Percentiles rank a stretch among this genome's conserved stretches.
Evolutionary conservation across 2,113 vertebrate species (phyloP).

Genomic region (Astatoreochromis straeleni): DNA sequence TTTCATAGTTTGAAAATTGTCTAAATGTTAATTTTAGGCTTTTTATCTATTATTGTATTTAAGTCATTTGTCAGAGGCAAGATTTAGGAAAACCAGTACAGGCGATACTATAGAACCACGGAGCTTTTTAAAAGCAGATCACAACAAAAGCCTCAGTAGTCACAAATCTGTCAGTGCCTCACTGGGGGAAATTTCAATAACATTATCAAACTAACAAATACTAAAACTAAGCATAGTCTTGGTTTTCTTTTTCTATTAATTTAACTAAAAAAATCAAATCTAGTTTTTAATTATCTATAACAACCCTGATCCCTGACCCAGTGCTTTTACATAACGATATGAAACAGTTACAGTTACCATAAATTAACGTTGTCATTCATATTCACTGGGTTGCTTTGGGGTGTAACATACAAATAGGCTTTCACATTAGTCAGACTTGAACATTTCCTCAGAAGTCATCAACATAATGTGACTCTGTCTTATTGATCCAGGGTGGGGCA

Average conservation of each 20-base stretch:
- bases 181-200: fast-evolving
- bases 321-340: neutral
- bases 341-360: neutral
- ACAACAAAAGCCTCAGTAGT: neutral
- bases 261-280: neutral
- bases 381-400: neutral
- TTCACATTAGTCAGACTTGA: neutral
- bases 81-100: neutral
- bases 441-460: neutral
- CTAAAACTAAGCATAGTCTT: neutral
- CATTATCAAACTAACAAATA: neutral
- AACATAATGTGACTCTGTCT: neutral
- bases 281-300: neutral
- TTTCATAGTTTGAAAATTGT: neutral
- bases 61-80: neutral
- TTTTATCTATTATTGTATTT: neutral
- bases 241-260: neutral
- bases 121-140: neutral
- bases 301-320: neutral
- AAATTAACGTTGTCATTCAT: neutral
- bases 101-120: neutral
- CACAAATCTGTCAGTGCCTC: neutral
- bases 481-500: slow-evolving; percentile 16
- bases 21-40: fast-evolving
- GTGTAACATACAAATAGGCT: neutral